A percentile compares a stretch with the other conserved stretches of the same genome.
These are phyloP conservation scores for Serripes groenlandicus DNA, from an alignment of 2,888 invertebrate genomes.

Conservation along the genomic window DNA sequence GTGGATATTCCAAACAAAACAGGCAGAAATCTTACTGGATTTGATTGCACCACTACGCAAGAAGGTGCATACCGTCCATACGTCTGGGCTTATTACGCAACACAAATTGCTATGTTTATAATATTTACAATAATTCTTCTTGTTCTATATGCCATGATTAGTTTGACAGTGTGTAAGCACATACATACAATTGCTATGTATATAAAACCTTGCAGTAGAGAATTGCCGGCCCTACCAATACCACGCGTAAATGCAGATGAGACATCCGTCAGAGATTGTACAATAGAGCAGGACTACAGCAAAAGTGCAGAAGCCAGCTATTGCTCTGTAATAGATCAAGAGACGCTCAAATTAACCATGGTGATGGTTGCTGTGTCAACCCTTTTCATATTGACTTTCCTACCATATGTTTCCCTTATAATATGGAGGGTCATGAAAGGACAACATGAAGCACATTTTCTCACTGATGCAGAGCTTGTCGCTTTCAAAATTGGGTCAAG, in stretches of 20 bases:
- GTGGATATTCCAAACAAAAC: slow-evolving; percentile 57
- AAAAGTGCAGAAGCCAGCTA: too few species aligned
- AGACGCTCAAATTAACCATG: slow-evolving; percentile 45
- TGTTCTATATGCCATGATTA: slow-evolving; percentile 72
- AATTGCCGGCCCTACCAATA: too few species aligned
- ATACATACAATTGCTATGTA: too few species aligned
- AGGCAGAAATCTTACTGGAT: slow-evolving; percentile 56
- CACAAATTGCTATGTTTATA: slow-evolving; percentile 72
- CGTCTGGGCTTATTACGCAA: slow-evolving; percentile 70
- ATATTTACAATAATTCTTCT: slow-evolving; percentile 57
- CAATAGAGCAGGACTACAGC: too few species aligned
- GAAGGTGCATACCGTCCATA: slow-evolving; percentile 57
- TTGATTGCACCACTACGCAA: slow-evolving; percentile 74
- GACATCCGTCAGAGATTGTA: too few species aligned
- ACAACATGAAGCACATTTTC: slow-evolving; percentile 58
- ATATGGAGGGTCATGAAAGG: slow-evolving; percentile 47
- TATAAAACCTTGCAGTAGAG: too few species aligned
- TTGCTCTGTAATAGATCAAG: slow-evolving; percentile 45
- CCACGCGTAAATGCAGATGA: too few species aligned
- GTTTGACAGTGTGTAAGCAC: slow-evolving; percentile 59
- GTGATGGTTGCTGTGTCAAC: slow-evolving; percentile 61
- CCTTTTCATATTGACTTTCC: slow-evolving; percentile 64
- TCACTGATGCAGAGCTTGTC: slow-evolving; percentile 50
- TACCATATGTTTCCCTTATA: slow-evolving; percentile 60
- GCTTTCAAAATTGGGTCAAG: slow-evolving; percentile 58